Percentiles rank a stretch among this genome's conserved stretches.
Conservation (phyloP, 1,140 invertebrate species). For the Drosophila nasuta region DNA sequence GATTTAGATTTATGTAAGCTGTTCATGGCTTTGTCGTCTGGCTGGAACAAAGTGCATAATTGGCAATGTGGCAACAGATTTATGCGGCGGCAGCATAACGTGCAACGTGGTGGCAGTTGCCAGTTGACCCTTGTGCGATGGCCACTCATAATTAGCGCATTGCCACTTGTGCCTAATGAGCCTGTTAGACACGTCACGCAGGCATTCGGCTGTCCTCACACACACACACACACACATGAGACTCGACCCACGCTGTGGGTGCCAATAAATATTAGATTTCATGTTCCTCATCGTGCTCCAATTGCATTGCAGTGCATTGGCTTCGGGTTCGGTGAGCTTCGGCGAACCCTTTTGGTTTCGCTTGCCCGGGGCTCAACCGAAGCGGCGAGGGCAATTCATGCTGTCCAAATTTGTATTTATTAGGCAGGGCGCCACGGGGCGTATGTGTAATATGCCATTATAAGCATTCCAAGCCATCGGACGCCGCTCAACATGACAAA, state of each 20-base stretch:
- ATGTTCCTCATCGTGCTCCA: conserved; percentile 22
- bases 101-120: conserved; percentile 1
- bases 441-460: conserved; percentile 83
- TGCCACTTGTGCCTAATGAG: conserved; percentile 81
- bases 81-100: conserved; percentile 45
- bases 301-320: conserved; percentile 26
- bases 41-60: conserved; percentile 74
- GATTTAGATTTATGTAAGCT: conserved; percentile 66
- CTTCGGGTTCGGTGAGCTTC: conserved; percentile 20
- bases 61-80: conserved; percentile 72
- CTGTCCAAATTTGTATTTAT: conserved; percentile 82
- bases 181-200: conserved; percentile 74
- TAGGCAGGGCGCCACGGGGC: conserved; percentile 75
- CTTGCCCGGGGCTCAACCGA: conserved; percentile 8
- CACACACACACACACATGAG: no score
- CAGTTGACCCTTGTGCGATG: conserved; percentile 38
- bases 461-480: conserved; percentile 63
- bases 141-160: conserved; percentile 78
- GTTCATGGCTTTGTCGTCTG: conserved; percentile 49
- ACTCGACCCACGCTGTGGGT: conserved; percentile 38
- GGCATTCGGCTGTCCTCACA: background rate
- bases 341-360: conserved; percentile 13
- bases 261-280: conserved; percentile 73
- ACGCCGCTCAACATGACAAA: conserved; percentile 58
- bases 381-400: conserved; percentile 55